Percentiles rank a stretch among this genome's conserved stretches.
These are phyloP conservation scores for Calcarius lapponicus DNA, from an alignment of 2,797 vertebrate genomes.

Conservation along the genomic window DNA sequence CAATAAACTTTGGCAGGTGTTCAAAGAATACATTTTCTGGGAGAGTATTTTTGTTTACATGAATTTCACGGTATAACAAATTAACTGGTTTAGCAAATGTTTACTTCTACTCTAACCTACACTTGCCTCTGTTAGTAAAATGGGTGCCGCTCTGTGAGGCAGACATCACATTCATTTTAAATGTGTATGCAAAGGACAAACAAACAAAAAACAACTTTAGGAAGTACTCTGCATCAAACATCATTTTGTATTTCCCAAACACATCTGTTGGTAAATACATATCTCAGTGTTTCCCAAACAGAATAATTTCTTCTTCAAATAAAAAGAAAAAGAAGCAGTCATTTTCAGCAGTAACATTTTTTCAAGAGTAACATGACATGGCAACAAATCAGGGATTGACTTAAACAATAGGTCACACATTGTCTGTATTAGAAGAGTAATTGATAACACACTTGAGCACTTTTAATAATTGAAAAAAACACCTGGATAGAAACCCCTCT, in stretches of 20 bases:
- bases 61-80: not conserved
- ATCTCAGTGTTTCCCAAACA: not conserved
- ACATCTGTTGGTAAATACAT: not conserved
- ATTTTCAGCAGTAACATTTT: not conserved
- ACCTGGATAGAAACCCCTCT: not conserved
- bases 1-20: conserved; percentile 14
- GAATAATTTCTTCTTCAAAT: not conserved
- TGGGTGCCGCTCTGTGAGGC: not conserved
- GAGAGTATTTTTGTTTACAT: conserved; percentile 10
- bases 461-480: not conserved
- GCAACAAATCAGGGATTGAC: not conserved
- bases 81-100: not conserved
- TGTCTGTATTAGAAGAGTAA: not conserved
- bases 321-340: not conserved
- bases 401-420: not conserved
- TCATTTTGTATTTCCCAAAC: not conserved
- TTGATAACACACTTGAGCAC: fast-evolving
- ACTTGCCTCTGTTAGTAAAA: not conserved
- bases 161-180: not conserved
- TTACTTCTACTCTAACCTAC: not conserved
- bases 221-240: not conserved
- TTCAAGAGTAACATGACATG: not conserved
- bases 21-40: conserved; percentile 19
- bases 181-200: not conserved
- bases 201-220: not conserved